Evolutionary conservation across 2,888 invertebrate species (phyloP), one percentile per base, ranked within the genome.

Genomic region (Xestia ashworthii): DNA sequence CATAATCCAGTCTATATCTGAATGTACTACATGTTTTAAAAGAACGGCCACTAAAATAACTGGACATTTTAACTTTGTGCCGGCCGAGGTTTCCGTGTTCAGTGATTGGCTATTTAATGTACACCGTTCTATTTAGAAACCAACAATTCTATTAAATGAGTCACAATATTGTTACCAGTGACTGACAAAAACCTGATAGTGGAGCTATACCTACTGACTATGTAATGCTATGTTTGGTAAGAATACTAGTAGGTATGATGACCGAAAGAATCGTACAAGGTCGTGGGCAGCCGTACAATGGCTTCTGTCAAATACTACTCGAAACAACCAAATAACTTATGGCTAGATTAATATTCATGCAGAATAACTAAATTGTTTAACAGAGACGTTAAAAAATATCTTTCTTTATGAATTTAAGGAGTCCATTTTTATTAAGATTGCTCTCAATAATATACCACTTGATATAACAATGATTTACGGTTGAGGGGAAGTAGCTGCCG

Each of bases 201-300:
- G 85, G 85, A 67, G 82, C 80, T 76, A 86, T 90, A 91, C 83
- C 87, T 90, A 87, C 88, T 74, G 53, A 19, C 75, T 74, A 74
- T 80, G 68, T 78, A 82, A 83, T 85, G 82, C 66, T 84, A 89
- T 86, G 77, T 82, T 81, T 87, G 89, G 87, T 92, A 93, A 93
- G 93, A 95, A 94, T 92, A 44, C 44, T 44, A 83, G 60, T 60
- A 60, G 32, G 83, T 76, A 75, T 93, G 93, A 91, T 93, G 92
- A 95, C 92, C 92, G 90, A 92, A 94, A 93, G 91, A 91, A 90
- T 86, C 88, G 77, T 88, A 89, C 94, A 96, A 96, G 96, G 95
- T 95, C 95, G 93, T 87, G 93, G 93, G 87, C 93, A 93, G 89
- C 89, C 93, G 95, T 93, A 93, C 95, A 95, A 93, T 94, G 95